Evolutionary conservation across 2,888 invertebrate genomes (phyloP).

Genomic region (Nudaria mundana): DNA sequence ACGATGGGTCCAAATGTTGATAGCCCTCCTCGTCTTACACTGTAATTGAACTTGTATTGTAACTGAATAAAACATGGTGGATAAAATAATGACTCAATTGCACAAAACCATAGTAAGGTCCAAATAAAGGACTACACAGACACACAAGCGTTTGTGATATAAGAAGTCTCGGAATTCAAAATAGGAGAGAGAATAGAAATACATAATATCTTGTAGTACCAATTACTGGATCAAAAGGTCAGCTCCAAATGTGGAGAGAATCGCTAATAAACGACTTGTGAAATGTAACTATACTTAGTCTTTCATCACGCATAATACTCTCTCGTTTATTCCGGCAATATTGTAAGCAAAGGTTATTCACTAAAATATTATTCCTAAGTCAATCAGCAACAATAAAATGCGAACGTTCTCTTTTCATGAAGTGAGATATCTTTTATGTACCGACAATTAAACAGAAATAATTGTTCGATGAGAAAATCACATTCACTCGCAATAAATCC

Average conservation of each 20-base stretch:
- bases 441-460: too few relatives aligned
- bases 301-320: slow-evolving; percentile 1
- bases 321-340: background rate
- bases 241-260: slow-evolving; percentile 1
- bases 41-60: background rate
- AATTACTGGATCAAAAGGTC: slow-evolving; percentile 7
- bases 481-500: slow-evolving; percentile 42
- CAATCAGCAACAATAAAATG: too few relatives aligned
- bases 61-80: too few relatives aligned
- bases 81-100: too few relatives aligned
- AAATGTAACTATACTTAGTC: slow-evolving; percentile 2
- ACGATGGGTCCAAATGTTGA: too few relatives aligned
- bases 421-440: too few relatives aligned
- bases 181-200: too few relatives aligned
- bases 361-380: background rate
- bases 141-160: background rate
- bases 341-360: too few relatives aligned
- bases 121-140: background rate
- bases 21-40: background rate
- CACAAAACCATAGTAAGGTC: background rate
- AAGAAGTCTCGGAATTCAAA: background rate
- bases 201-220: background rate
- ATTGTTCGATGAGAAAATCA: slow-evolving; percentile 28
- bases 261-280: slow-evolving; percentile 2
- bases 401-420: too few relatives aligned